phyloP scores from a whole-genome alignment of 2,888 invertebrate genomes.

The Drosophila peninsularis region DNA sequence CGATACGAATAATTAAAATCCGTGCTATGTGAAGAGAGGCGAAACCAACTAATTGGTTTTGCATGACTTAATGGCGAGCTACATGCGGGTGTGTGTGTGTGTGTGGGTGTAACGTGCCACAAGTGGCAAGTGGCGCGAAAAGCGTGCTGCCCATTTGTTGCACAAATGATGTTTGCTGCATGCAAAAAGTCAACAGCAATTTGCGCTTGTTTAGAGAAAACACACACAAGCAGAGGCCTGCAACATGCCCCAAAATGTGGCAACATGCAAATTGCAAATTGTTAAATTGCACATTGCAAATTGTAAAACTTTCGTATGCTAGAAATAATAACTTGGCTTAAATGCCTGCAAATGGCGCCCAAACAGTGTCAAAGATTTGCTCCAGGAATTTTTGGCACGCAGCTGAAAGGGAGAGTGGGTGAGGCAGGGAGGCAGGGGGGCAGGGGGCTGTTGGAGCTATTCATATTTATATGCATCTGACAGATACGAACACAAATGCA shows the following conservation, averaged over 20 bases:
- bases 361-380: conserved; percentile 51
- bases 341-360: conserved; percentile 39
- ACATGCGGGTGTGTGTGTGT: not conserved
- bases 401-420: not conserved
- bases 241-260: conserved; percentile 3
- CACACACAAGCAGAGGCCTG: conserved; percentile 1
- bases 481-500: conserved; percentile 29
- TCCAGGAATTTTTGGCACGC: not conserved
- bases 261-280: conserved; percentile 10
- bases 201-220: conserved; percentile 32
- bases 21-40: conserved; percentile 65
- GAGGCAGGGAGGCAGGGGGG: not conserved
- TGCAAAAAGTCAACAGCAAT: conserved; percentile 34
- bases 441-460: not conserved
- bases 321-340: conserved; percentile 8
- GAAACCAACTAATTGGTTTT: conserved; percentile 79
- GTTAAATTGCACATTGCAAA: conserved; percentile 18
- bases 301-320: conserved; percentile 24
- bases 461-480: conserved; percentile 28
- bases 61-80: conserved; percentile 65
- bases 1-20: conserved; percentile 55
- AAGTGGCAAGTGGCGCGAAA: conserved; percentile 48
- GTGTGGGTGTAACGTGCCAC: conserved; percentile 40
- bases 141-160: conserved; percentile 39
- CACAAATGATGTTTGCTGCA: conserved; percentile 37